These are phyloP conservation scores for Philereme transversata DNA, from an alignment of 2,888 invertebrate species.

Conservation along the genomic window DNA sequence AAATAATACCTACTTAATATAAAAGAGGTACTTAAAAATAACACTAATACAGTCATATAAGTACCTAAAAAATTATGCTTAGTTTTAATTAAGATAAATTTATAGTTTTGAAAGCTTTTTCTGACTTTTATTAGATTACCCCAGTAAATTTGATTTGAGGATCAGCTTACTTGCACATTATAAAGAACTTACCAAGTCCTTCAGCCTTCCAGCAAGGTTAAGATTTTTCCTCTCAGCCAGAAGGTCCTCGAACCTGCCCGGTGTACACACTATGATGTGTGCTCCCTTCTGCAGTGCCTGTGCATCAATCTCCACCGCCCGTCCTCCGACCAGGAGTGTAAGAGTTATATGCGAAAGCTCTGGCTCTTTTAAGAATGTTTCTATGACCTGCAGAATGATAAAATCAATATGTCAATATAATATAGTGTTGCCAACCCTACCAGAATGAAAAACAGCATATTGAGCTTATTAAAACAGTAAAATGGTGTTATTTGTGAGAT, in stretches of 20 bases:
- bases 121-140: not conserved
- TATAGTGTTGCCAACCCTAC: no score
- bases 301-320: conserved; percentile 90
- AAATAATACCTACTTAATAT: no score
- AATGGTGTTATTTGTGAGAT: no score
- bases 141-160: no score
- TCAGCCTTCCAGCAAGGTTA: conserved; percentile 88
- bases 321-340: conserved; percentile 92
- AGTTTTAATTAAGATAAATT: not conserved
- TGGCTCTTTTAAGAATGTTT: conserved; percentile 76
- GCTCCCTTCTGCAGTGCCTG: conserved; percentile 87
- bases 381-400: conserved; percentile 65
- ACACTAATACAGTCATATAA: no score
- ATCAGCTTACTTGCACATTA: no score
- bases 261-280: conserved; percentile 96
- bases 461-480: no score
- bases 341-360: conserved; percentile 79
- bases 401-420: not conserved
- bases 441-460: no score
- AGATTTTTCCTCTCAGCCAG: conserved; percentile 88
- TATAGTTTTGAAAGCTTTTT: not conserved
- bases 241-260: conserved; percentile 95
- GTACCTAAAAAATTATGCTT: no score
- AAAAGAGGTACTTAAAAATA: no score
- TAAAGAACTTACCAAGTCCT: conserved; percentile 86